Evolutionary conservation across 2,113 vertebrate species (phyloP), one percentile per base, ranked within the genome.

Genomic region (Halcyon malimbica): DNA sequence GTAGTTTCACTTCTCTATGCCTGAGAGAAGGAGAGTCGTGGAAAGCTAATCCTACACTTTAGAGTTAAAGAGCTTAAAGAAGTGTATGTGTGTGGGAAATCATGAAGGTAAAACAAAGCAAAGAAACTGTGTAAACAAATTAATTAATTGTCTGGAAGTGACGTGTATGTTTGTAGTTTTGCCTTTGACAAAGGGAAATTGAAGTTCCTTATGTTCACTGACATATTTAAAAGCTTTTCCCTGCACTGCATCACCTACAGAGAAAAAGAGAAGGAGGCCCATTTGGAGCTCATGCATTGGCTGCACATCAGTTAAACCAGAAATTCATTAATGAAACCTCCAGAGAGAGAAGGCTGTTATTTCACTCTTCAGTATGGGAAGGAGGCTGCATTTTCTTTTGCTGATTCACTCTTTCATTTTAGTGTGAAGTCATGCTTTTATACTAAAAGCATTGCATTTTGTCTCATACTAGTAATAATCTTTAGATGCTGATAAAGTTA

Each of bases 71-170:
- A 94, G 54, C 82, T 80, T 94, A 25, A 81, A 92, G 81, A 96
- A 91, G 71, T 76, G 53, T 54, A 54, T 10, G 53, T 54, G 28
- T 87, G 65, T 82, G 29, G 89, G 93, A 80, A 87, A 73, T 91
- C 70, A 94, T 96, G 96, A 90, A 96, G 97, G 96, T 97, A 97
- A 98, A 97, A 97, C 95, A 98, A 98, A 98, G 96, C 82, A 93
- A 97, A 97, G 92, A 83, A 97, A 95, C 96, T 2, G 4, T 97
- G 97, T 98, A 98, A 98, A 98, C 98, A 98, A 96, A 97, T 98
- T 98, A 98, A 98, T 98, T 98, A 98, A 98, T 98, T 98, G 98
- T 94, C 97, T 98, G 97, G 94, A 98, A 98, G 94, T 96, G 94
- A 97, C 97, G 97, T 96, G 89, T 97, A 48, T 65, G 42, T 98